A percentile compares a stretch with the other conserved stretches of the same genome.
Conservation (phyloP, 2,113 vertebrate genomes). For the Centropus unirufus region DNA sequence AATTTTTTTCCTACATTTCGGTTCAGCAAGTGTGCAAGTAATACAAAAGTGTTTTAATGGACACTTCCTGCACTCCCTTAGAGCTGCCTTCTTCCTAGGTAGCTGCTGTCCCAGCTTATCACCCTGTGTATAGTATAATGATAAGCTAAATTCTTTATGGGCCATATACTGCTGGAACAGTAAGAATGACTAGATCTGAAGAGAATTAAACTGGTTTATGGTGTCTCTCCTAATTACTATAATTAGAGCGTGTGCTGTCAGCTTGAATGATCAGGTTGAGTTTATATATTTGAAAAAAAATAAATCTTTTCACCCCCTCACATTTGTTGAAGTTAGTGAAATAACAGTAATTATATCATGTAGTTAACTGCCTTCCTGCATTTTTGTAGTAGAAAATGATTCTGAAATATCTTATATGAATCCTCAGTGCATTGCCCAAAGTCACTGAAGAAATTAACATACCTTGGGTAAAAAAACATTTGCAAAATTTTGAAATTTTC, state of each 20-base stretch:
- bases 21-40: not conserved
- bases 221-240: not conserved
- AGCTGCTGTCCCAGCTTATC: not conserved
- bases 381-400: not conserved
- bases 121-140: not conserved
- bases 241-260: not conserved
- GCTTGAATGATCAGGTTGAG: not conserved
- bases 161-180: not conserved
- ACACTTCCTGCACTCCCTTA: not conserved
- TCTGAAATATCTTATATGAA: not conserved
- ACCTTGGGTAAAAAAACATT: not conserved
- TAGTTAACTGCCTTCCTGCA: fast-evolving
- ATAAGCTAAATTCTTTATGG: not conserved
- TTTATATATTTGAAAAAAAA: not conserved
- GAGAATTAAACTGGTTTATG: not conserved
- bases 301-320: fast-evolving
- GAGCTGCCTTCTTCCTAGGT: not conserved
- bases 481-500: not conserved
- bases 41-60: not conserved
- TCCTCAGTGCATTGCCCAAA: not conserved
- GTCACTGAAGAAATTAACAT: not conserved
- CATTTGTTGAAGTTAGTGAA: not conserved
- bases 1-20: not conserved
- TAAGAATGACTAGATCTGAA: not conserved
- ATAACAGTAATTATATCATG: not conserved